Conservation (phyloP, 1,140 invertebrate species). For the Lepidurus apus region DNA sequence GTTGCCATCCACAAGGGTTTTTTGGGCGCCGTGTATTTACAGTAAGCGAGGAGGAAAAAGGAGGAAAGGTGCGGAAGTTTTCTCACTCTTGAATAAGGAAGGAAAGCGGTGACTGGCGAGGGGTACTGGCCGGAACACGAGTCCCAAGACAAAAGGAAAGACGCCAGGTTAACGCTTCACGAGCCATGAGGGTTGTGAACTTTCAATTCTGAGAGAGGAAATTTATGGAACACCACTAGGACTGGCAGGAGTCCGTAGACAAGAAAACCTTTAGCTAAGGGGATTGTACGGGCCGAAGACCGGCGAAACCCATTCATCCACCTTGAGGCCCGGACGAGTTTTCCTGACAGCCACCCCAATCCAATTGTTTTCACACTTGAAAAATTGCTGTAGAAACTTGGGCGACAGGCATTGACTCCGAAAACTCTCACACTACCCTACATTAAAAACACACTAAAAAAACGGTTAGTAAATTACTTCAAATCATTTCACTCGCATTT, state of each 20-base stretch:
- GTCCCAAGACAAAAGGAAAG: conserved; percentile 18
- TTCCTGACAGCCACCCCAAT: not conserved
- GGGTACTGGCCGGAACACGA: not conserved
- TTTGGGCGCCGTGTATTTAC: too few species aligned
- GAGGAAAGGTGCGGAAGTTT: not conserved
- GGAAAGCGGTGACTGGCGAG: not conserved
- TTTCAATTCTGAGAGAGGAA: not conserved
- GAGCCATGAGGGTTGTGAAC: conserved; percentile 1
- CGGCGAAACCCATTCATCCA: not conserved
- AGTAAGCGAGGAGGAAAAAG: too few species aligned
- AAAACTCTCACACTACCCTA: not conserved
- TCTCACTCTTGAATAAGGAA: not conserved
- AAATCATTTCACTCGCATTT: not conserved
- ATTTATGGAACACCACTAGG: not conserved
- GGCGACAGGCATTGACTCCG: not conserved
- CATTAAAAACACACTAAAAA: not conserved
- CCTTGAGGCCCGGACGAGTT: not conserved
- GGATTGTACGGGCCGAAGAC: not conserved
- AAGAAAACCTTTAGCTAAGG: not conserved
- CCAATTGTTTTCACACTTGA: not conserved
- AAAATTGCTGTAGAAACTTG: not conserved
- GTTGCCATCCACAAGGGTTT: not conserved
- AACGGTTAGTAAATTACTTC: not conserved
- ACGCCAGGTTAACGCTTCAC: conserved; percentile 18
- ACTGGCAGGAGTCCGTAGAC: not conserved